phyloP scores from a whole-genome alignment of 2,797 vertebrate genomes.

The Adelosebastes latens region DNA sequence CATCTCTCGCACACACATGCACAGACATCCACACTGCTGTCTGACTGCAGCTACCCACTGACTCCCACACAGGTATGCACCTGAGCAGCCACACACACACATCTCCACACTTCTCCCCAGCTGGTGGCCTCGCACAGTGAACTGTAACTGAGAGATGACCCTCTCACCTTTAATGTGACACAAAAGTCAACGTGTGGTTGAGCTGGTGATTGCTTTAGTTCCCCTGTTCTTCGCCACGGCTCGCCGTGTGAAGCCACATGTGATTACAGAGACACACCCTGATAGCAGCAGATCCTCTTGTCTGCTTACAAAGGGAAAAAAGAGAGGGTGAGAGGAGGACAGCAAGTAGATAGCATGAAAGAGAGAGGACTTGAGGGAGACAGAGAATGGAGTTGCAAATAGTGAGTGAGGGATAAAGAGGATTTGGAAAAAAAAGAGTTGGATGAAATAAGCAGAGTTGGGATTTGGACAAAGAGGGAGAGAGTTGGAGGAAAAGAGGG shows the following conservation, averaged over 20 bases:
- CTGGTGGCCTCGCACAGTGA: slow-evolving; percentile 37
- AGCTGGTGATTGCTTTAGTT: slow-evolving; percentile 45
- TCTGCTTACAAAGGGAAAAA: slow-evolving; percentile 1
- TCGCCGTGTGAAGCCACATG: slow-evolving; percentile 43
- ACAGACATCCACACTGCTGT: not conserved
- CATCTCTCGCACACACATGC: not conserved
- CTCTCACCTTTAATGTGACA: slow-evolving; percentile 53
- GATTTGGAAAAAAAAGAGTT: slow-evolving; percentile 33
- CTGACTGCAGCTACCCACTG: not conserved
- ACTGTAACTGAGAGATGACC: slow-evolving; percentile 57
- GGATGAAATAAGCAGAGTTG: slow-evolving; percentile 17
- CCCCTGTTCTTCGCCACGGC: slow-evolving; percentile 17
- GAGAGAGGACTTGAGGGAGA: slow-evolving; percentile 11
- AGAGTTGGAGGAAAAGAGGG: not conserved
- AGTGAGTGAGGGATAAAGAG: slow-evolving; percentile 21
- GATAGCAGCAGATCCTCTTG: slow-evolving; percentile 23
- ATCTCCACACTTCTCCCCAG: not conserved
- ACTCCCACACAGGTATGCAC: slow-evolving; percentile 14
- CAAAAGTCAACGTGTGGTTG: slow-evolving; percentile 45
- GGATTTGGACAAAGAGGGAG: slow-evolving; percentile 10
- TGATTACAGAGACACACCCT: slow-evolving; percentile 45
- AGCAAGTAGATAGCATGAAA: not conserved
- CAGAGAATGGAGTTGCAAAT: slow-evolving; percentile 29
- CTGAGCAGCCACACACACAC: not conserved
- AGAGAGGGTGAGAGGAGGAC: slow-evolving; percentile 4